Conservation (phyloP, 2,888 invertebrate genomes). For the Rotaria macrura region DNA sequence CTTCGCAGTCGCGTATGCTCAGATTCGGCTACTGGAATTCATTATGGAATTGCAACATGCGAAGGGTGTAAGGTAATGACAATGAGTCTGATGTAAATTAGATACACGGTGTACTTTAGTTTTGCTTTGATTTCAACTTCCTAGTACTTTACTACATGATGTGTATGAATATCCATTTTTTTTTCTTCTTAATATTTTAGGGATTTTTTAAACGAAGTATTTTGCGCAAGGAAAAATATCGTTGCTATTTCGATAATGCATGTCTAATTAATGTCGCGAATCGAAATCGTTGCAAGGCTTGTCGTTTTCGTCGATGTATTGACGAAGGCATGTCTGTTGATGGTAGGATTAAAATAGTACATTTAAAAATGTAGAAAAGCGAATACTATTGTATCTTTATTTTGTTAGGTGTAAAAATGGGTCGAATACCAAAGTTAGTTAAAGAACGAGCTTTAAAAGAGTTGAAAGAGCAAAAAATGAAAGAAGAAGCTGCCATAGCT, state of each 20-base stretch:
- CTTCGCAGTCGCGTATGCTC: conserved; percentile 40
- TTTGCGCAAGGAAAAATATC: conserved; percentile 26
- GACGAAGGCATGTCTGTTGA: conserved; percentile 29
- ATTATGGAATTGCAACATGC: conserved; percentile 47
- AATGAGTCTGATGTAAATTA: neutral
- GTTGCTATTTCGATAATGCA: conserved; percentile 26
- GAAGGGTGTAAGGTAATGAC: conserved; percentile 46
- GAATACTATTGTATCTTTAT: too few relatives aligned
- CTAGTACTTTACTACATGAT: too few relatives aligned
- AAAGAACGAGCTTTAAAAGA: conserved; percentile 25
- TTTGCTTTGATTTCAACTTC: too few relatives aligned
- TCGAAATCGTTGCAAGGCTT: conserved; percentile 33
- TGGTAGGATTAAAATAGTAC: neutral
- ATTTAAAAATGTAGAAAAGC: too few relatives aligned
- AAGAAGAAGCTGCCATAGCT: neutral
- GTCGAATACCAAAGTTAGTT: conserved; percentile 32
- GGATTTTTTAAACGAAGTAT: conserved; percentile 33
- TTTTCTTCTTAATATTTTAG: neutral
- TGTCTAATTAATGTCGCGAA: conserved; percentile 25
- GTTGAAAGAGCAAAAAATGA: neutral
- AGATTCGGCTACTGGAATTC: conserved; percentile 46
- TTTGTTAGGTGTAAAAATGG: conserved; percentile 23
- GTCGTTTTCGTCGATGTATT: conserved; percentile 29
- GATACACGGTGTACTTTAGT: too few relatives aligned
- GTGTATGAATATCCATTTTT: too few relatives aligned